Evolutionary conservation across 2,797 vertebrate species (phyloP).

Genomic region (Hypotaenidia philippensis): DNA sequence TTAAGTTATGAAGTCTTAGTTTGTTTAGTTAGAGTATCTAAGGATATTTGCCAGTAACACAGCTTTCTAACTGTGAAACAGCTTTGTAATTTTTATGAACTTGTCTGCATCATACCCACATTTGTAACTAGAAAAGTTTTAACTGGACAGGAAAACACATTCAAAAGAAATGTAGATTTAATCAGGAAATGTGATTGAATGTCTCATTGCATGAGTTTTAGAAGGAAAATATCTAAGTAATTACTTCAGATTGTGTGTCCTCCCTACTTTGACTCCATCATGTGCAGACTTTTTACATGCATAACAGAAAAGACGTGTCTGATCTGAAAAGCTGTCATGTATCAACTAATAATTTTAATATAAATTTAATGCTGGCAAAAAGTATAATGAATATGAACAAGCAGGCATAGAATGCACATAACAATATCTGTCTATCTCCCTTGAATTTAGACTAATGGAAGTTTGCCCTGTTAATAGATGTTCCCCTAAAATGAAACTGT

Average conservation of each 20-base stretch:
- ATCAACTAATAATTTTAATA: slow-evolving; percentile 30
- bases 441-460: slow-evolving; percentile 5
- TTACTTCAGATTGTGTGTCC: not conserved
- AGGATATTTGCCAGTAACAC: not conserved
- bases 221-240: not conserved
- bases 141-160: not conserved
- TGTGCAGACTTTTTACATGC: not conserved
- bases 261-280: not conserved
- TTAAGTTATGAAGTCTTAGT: not conserved
- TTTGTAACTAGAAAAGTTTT: not conserved
- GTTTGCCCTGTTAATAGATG: slow-evolving; percentile 19
- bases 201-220: not conserved
- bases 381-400: slow-evolving; percentile 5
- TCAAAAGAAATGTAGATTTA: not conserved
- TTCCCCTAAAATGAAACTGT: slow-evolving; percentile 74
- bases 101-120: not conserved
- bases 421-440: not conserved
- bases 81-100: not conserved
- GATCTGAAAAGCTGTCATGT: slow-evolving; percentile 33
- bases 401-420: not conserved
- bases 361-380: slow-evolving; percentile 28
- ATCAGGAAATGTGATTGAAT: not conserved
- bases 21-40: not conserved
- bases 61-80: not conserved
- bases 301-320: slow-evolving; percentile 1